phyloP scores from a whole-genome alignment of 2,888 invertebrate species.

The Andrena camellia region DNA sequence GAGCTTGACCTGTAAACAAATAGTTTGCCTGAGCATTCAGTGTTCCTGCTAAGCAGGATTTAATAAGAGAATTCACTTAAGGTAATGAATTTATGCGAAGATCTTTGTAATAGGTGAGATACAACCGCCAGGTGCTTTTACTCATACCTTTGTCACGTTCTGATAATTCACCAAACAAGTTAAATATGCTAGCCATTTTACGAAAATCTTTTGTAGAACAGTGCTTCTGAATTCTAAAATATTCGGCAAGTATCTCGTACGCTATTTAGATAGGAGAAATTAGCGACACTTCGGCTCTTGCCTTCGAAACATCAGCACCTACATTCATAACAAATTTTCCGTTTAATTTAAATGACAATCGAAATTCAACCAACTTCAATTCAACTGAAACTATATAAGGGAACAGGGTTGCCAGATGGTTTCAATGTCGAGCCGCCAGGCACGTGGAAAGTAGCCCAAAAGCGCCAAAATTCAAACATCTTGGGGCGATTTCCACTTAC shows the following conservation, averaged over 20 bases:
- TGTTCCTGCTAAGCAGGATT: background rate
- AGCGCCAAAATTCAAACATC: too few species aligned
- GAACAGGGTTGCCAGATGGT: too few species aligned
- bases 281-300: background rate
- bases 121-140: background rate
- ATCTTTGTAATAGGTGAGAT: background rate
- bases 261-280: background rate
- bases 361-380: too few species aligned
- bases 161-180: constrained; percentile 53
- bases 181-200: constrained; percentile 70
- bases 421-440: too few species aligned
- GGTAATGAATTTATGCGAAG: background rate
- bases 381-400: background rate
- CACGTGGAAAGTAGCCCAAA: too few species aligned
- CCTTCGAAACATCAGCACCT: background rate
- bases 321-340: background rate
- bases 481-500: too few species aligned
- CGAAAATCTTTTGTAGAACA: background rate
- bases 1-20: constrained; percentile 38
- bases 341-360: constrained; percentile 35
- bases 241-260: constrained; percentile 3
- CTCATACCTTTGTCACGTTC: constrained; percentile 47
- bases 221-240: background rate
- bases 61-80: background rate
- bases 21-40: background rate